A percentile compares a stretch with the other conserved stretches of the same genome.
Evolutionary conservation across 2,888 invertebrate species (phyloP).

Genomic region (Eupithecia subfuscata): DNA sequence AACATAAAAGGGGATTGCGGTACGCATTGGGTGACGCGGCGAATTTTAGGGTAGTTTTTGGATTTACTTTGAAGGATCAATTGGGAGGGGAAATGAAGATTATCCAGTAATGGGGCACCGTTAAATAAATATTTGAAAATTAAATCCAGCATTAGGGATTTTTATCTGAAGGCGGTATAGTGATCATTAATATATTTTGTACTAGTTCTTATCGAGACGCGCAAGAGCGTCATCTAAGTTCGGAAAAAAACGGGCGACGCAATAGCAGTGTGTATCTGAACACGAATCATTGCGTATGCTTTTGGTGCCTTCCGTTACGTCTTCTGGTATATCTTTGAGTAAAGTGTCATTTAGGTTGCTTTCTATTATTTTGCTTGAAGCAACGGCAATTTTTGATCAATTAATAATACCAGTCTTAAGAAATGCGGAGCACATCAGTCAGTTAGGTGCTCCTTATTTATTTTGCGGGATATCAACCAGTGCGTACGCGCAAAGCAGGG

Average conservation of each 20-base stretch:
- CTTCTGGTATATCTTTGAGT: too few species aligned
- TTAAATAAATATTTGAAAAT: neutral
- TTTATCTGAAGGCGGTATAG: neutral
- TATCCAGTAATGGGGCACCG: neutral
- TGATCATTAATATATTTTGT: neutral
- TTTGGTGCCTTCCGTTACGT: too few species aligned
- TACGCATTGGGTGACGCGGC: conserved; percentile 19
- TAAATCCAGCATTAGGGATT: neutral
- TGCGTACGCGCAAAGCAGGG: conserved; percentile 31
- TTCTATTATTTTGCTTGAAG: too few species aligned
- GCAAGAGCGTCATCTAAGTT: too few species aligned
- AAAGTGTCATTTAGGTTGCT: too few species aligned
- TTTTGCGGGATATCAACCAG: neutral
- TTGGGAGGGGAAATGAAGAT: neutral
- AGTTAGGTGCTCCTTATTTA: neutral
- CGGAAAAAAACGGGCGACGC: too few species aligned
- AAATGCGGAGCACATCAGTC: neutral
- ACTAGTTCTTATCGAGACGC: neutral
- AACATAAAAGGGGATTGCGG: conserved; percentile 18
- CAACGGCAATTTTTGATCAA: neutral
- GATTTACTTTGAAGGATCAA: neutral
- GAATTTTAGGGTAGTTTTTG: neutral
- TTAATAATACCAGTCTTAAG: neutral
- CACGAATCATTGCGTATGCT: neutral
- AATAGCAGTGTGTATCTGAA: neutral